A percentile compares a stretch with the other conserved stretches of the same genome.
Conservation (phyloP, 1,140 invertebrate genomes). For the Euglossa dilemma region DNA sequence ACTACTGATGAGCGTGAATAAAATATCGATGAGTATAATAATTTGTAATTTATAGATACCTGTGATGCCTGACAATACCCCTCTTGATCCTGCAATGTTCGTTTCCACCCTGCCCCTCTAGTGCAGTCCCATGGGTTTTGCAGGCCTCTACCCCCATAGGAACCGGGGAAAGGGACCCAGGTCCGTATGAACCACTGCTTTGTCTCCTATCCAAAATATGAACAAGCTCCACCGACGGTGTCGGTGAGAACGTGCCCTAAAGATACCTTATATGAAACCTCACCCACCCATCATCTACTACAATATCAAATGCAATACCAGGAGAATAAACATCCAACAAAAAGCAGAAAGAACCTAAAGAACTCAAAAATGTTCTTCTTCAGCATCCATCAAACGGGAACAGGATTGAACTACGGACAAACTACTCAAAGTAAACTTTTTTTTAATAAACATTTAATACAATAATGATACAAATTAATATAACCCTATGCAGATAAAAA, state of each 20-base stretch:
- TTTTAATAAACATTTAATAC: constrained; percentile 12
- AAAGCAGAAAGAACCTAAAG: background rate
- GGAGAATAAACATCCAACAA: background rate
- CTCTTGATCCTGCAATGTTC: constrained; percentile 81
- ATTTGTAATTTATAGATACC: constrained; percentile 66
- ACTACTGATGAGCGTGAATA: background rate
- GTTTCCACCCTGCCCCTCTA: constrained; percentile 75
- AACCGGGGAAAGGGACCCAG: constrained; percentile 79
- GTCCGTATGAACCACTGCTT: constrained; percentile 78
- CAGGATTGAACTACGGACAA: background rate
- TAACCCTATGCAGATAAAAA: background rate
- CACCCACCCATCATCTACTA: background rate
- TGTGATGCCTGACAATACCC: constrained; percentile 81
- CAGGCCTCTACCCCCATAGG: constrained; percentile 79
- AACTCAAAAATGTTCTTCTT: background rate
- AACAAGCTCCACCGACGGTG: constrained; percentile 81
- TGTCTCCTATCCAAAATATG: constrained; percentile 80
- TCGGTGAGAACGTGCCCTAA: constrained; percentile 80
- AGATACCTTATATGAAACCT: constrained; percentile 23
- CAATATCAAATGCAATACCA: background rate
- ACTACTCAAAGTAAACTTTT: background rate
- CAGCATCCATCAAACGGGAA: background rate
- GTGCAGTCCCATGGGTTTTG: constrained; percentile 80
- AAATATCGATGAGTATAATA: background rate
- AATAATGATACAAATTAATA: background rate